These are phyloP conservation scores for Drosophila putrida DNA, from an alignment of 2,888 invertebrate genomes.

Conservation along the genomic window DNA sequence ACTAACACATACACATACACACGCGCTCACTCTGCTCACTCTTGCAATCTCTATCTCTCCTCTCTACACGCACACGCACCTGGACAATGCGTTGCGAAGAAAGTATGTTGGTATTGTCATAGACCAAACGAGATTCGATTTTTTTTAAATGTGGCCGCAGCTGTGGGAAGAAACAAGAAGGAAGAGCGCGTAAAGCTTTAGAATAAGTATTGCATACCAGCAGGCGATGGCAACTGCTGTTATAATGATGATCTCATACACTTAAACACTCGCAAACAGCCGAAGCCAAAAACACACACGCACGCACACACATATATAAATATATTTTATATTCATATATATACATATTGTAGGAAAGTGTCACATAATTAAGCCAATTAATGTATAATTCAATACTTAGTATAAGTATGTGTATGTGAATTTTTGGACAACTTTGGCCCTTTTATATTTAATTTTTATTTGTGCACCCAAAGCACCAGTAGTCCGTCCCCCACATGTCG, in stretches of 20 bases:
- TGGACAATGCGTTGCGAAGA: constrained; percentile 70
- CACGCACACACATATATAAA: constrained; percentile 25
- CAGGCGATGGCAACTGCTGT: constrained; percentile 55
- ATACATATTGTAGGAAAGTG: constrained; percentile 13
- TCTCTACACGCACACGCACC: constrained; percentile 74
- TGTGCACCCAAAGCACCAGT: constrained; percentile 36
- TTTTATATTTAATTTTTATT: constrained; percentile 41
- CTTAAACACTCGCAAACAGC: constrained; percentile 24
- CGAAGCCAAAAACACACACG: constrained; percentile 25
- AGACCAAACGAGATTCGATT: constrained; percentile 62
- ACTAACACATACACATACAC: constrained; percentile 54
- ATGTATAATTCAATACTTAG: constrained; percentile 34
- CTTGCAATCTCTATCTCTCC: constrained; percentile 22
- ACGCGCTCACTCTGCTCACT: constrained; percentile 34
- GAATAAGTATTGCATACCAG: constrained; percentile 72
- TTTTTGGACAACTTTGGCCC: constrained; percentile 21
- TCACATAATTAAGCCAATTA: constrained; percentile 60
- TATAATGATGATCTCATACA: constrained; percentile 74
- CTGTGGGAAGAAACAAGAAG: constrained; percentile 42
- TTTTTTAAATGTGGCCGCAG: constrained; percentile 45
- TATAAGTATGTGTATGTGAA: constrained; percentile 8
- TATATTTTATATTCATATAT: too few species aligned
- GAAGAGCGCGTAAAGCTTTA: constrained; percentile 23
- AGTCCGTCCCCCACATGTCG: constrained; percentile 5
- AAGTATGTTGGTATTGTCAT: constrained; percentile 72